These are phyloP conservation scores for Ostrea denselamellosa DNA, from an alignment of 1,140 invertebrate genomes.

Conservation along the genomic window DNA sequence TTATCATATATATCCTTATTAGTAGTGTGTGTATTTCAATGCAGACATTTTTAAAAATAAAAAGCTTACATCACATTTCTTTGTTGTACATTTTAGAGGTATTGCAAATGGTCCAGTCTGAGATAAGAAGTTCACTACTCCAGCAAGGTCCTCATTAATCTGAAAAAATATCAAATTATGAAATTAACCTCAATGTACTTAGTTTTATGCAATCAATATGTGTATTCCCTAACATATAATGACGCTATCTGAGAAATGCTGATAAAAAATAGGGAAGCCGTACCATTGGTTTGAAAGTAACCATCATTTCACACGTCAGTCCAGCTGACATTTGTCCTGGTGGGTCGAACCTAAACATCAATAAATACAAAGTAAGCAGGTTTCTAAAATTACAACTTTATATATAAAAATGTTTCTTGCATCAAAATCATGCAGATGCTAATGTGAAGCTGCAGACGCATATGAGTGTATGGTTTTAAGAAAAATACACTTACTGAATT, in stretches of 20 bases:
- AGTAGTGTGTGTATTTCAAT: neutral
- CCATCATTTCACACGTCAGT: constrained; percentile 77
- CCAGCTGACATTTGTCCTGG: constrained; percentile 80
- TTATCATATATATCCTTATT: neutral
- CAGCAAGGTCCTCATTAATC: constrained; percentile 78
- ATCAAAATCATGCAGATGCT: neutral
- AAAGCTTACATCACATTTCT: constrained; percentile 78
- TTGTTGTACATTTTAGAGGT: constrained; percentile 77
- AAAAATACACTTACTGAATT: constrained; percentile 71
- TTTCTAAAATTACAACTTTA: neutral
- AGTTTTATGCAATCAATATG: neutral
- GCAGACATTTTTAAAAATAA: neutral
- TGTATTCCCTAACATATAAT: neutral
- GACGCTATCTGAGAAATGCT: neutral
- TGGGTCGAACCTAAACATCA: constrained; percentile 75
- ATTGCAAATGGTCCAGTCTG: constrained; percentile 78
- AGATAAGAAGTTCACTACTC: constrained; percentile 77
- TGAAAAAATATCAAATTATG: constrained; percentile 55
- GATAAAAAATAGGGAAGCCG: constrained; percentile 38
- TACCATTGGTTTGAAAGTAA: constrained; percentile 79
- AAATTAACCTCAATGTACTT: neutral
- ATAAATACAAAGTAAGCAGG: constrained; percentile 31
- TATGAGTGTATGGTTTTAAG: neutral
- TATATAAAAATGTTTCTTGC: neutral
- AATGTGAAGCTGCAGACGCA: neutral